Evolutionary conservation across 2,888 invertebrate genomes (phyloP).

Genomic region (Caenorhabditis doughertyi): DNA sequence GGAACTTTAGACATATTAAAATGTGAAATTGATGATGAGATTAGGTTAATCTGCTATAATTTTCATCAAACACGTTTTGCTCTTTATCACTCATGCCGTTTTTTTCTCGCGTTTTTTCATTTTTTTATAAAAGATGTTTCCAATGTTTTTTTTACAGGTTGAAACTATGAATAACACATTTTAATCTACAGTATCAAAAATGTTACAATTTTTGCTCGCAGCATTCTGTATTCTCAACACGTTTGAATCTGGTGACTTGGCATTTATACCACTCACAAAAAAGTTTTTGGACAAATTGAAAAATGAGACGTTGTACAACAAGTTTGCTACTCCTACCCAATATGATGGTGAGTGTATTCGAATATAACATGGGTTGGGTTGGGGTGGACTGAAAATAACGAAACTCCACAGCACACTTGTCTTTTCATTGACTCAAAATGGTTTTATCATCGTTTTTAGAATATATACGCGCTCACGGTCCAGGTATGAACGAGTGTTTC

Average conservation of each 20-base stretch:
- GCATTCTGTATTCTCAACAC: slow-evolving; percentile 20
- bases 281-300: slow-evolving; percentile 77
- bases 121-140: not conserved
- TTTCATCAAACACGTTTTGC: not conserved
- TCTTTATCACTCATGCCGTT: not conserved
- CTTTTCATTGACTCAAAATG: slow-evolving; percentile 11
- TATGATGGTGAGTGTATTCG: slow-evolving; percentile 72
- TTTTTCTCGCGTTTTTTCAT: not conserved
- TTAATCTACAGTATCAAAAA: not conserved
- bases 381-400: slow-evolving; percentile 27
- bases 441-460: slow-evolving; percentile 60
- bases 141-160: slow-evolving; percentile 27
- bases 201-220: slow-evolving; percentile 52
- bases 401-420: slow-evolving; percentile 17
- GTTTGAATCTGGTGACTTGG: slow-evolving; percentile 57
- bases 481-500: slow-evolving; percentile 68
- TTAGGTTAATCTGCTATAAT: not conserved
- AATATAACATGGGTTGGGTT: slow-evolving; percentile 16
- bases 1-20: not conserved
- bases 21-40: not conserved
- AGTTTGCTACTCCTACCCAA: slow-evolving; percentile 81
- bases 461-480: slow-evolving; percentile 70
- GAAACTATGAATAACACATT: slow-evolving; percentile 46
- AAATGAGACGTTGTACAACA: slow-evolving; percentile 78
- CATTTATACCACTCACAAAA: slow-evolving; percentile 73